These are phyloP conservation scores for Stichopus horrens DNA, from an alignment of 53 echinoderm and acorn worm species.

Conservation along the genomic window DNA sequence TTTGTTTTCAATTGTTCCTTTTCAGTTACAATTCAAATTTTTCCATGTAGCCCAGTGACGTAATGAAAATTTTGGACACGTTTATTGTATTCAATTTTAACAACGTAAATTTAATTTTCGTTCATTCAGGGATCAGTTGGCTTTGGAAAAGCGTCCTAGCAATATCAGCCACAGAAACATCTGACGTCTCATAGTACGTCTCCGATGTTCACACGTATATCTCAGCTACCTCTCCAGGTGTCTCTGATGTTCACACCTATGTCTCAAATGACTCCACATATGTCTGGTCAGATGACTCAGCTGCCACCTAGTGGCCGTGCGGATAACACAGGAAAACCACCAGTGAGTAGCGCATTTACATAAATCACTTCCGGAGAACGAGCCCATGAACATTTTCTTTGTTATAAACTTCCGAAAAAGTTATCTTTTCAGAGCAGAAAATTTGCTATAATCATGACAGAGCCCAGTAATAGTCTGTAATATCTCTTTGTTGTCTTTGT, in stretches of 20 bases:
- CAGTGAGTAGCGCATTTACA: constrained; percentile 15
- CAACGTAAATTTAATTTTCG: neutral
- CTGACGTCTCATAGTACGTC: constrained; percentile 2
- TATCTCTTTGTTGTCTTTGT: too few relatives aligned
- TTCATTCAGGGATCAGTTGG: neutral
- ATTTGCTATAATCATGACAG: too few relatives aligned
- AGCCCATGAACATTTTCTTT: too few relatives aligned
- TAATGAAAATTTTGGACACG: neutral
- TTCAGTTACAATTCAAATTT: neutral
- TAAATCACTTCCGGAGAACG: too few relatives aligned
- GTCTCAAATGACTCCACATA: constrained; percentile 6
- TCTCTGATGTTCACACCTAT: neutral
- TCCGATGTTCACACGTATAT: constrained; percentile 21
- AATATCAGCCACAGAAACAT: neutral
- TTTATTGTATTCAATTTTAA: constrained; percentile 14
- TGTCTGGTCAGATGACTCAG: neutral
- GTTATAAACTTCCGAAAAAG: too few relatives aligned
- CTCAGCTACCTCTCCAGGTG: constrained; percentile 6
- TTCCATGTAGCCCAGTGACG: neutral
- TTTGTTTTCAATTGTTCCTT: neutral
- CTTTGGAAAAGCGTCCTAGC: neutral
- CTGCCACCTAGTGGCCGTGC: neutral
- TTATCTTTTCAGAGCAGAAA: too few relatives aligned
- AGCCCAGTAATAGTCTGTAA: too few relatives aligned
- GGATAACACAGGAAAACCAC: neutral